A percentile compares a stretch with the other conserved stretches of the same genome.
These are phyloP conservation scores for Tyria jacobaeae DNA, from an alignment of 2,888 invertebrate species.

Conservation along the genomic window DNA sequence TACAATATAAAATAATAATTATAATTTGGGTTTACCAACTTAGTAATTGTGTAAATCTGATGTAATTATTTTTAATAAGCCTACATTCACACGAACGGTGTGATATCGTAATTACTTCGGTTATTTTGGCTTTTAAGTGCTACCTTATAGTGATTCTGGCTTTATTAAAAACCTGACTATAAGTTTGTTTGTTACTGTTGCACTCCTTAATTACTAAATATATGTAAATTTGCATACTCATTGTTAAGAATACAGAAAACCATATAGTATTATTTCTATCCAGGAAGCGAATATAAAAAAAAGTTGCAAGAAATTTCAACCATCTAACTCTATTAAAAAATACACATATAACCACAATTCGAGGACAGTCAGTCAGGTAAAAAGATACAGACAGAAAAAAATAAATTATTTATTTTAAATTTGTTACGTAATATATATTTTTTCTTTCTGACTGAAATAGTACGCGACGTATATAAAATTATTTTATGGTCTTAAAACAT, in stretches of 20 bases:
- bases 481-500: conserved; percentile 3
- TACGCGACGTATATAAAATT: neutral
- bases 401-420: neutral
- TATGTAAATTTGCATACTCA: no score
- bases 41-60: conserved; percentile 26
- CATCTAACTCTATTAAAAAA: no score
- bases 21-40: conserved; percentile 31
- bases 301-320: no score
- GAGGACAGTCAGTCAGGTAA: no score
- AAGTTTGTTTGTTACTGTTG: no score
- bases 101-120: neutral
- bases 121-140: neutral
- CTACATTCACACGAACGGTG: neutral
- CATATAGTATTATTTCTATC: no score
- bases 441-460: neutral
- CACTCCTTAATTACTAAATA: no score
- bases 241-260: no score
- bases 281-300: no score
- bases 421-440: neutral
- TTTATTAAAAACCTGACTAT: no score
- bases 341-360: no score
- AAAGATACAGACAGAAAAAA: neutral
- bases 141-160: neutral
- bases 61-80: conserved; percentile 31
- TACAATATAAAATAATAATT: conserved; percentile 31